Percentiles rank a stretch among this genome's conserved stretches.
Evolutionary conservation across 2,113 vertebrate genomes (phyloP).

Genomic region (Microtus montanus): DNA sequence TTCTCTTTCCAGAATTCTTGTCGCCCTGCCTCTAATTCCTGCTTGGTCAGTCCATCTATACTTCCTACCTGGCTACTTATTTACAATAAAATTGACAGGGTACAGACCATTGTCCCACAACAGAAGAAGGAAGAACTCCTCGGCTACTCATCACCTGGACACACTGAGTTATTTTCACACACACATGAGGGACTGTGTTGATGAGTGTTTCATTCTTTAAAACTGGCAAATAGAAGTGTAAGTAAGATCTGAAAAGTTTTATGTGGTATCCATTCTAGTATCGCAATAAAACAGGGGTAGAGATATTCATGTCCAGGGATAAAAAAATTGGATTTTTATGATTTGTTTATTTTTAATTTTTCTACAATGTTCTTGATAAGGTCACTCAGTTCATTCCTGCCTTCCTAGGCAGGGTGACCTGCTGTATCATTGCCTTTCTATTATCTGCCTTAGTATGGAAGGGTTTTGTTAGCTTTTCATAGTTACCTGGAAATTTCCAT

Average conservation of each 20-base stretch:
- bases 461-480: constrained; percentile 36
- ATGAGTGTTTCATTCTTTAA: background rate
- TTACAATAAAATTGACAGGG: too few relatives aligned
- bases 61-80: too few relatives aligned
- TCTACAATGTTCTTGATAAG: background rate
- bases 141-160: background rate
- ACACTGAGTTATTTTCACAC: background rate
- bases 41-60: too few relatives aligned
- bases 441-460: background rate
- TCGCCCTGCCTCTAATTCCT: too few relatives aligned
- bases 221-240: background rate
- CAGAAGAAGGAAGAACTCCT: background rate
- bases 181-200: background rate
- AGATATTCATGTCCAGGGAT: background rate
- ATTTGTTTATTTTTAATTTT: constrained; percentile 15
- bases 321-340: background rate
- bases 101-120: too few relatives aligned
- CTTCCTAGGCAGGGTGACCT: background rate
- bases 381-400: background rate
- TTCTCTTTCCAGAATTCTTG: too few relatives aligned
- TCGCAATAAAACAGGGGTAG: background rate
- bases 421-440: background rate
- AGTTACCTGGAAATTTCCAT: constrained; percentile 19
- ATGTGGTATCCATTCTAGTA: background rate
- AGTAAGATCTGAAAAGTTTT: background rate